These are phyloP conservation scores for Caenorhabditis briggsae DNA, from an alignment of 1,140 invertebrate species.

Conservation along the genomic window DNA sequence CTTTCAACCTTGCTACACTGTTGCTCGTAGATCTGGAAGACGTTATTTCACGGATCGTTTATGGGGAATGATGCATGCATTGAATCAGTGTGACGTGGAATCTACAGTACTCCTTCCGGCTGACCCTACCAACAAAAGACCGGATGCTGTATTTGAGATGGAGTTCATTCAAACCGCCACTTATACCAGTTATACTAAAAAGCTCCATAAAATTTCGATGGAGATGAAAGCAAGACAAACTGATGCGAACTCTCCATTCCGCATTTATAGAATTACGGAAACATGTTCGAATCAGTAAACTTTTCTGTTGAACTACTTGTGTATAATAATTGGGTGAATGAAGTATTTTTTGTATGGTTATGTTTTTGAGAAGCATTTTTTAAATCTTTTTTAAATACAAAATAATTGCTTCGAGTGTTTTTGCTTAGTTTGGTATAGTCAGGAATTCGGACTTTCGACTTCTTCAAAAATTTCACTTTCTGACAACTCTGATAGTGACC, in stretches of 20 bases:
- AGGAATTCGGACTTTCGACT: too few species aligned
- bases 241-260: background rate
- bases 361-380: background rate
- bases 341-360: background rate
- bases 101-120: background rate
- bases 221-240: background rate
- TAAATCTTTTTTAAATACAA: too few species aligned
- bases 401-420: too few species aligned
- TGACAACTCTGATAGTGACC: too few species aligned
- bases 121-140: background rate
- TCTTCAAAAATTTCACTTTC: too few species aligned
- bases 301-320: background rate
- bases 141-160: background rate
- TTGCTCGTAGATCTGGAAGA: background rate
- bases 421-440: too few species aligned
- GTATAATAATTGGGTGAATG: background rate
- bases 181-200: slow-evolving; percentile 6
- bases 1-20: slow-evolving; percentile 16
- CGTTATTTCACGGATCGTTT: slow-evolving; percentile 13
- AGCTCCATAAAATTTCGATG: slow-evolving; percentile 16
- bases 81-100: background rate
- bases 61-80: slow-evolving; percentile 37
- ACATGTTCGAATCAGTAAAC: background rate
- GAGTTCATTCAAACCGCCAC: slow-evolving; percentile 9
- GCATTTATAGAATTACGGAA: slow-evolving; percentile 43